phyloP scores from a whole-genome alignment of 2,888 invertebrate species.

The Apamea epomidion region DNA sequence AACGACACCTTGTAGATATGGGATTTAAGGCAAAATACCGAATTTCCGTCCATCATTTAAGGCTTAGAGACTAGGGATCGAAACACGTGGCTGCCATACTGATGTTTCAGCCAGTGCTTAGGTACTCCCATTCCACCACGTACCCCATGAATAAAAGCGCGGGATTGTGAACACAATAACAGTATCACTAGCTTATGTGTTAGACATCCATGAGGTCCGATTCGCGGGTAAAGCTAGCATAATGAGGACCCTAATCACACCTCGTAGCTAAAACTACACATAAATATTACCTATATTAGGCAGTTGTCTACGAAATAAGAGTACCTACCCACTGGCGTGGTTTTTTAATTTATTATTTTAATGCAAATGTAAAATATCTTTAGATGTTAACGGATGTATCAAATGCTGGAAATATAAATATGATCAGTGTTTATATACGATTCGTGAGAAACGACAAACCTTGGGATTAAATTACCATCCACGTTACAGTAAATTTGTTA shows the following conservation, averaged over 20 bases:
- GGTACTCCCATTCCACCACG: background rate
- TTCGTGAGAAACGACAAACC: conserved; percentile 92
- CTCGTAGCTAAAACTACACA: conserved; percentile 5
- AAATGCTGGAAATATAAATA: conserved; percentile 93
- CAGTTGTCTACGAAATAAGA: background rate
- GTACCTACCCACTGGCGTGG: background rate
- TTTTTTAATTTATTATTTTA: conserved; percentile 9
- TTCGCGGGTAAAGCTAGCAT: background rate
- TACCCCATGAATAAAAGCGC: background rate
- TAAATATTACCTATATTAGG: background rate
- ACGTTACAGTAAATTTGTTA: conserved; percentile 87
- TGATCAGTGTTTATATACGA: conserved; percentile 91
- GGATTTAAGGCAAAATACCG: background rate
- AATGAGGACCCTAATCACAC: background rate
- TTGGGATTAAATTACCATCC: conserved; percentile 92
- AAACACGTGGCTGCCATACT: background rate
- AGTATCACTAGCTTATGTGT: background rate
- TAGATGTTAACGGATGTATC: conserved; percentile 92
- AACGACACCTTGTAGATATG: too few species aligned
- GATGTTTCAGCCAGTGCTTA: background rate
- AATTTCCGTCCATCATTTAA: background rate
- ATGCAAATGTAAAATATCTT: conserved; percentile 51
- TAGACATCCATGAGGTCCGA: background rate
- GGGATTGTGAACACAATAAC: background rate
- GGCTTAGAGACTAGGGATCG: background rate